Percentiles rank a stretch among this genome's conserved stretches.
Conservation (phyloP, 2,797 vertebrate genomes). For the Cottoperca gobio region DNA sequence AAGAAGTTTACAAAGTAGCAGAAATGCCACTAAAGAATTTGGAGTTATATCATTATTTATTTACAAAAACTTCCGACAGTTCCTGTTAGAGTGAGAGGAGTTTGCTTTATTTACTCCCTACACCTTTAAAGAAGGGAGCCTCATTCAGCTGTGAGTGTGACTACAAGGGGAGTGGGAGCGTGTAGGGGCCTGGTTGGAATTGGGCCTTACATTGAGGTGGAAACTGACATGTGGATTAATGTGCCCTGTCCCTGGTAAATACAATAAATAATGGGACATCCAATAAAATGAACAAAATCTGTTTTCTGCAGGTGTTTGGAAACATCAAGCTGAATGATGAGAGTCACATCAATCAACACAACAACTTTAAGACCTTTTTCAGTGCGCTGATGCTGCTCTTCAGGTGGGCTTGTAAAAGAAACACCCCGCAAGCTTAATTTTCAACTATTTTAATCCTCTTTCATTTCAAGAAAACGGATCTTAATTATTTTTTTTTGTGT, state of each 20-base stretch:
- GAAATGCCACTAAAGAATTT: too few species aligned
- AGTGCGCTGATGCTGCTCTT: slow-evolving; percentile 98
- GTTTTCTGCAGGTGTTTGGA: slow-evolving; percentile 91
- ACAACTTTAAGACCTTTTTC: slow-evolving; percentile 98
- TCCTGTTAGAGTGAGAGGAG: too few species aligned
- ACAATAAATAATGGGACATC: neutral
- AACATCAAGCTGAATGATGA: slow-evolving; percentile 98
- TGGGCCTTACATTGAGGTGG: neutral
- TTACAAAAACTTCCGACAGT: too few species aligned
- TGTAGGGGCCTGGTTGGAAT: too few species aligned
- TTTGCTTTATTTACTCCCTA: too few species aligned
- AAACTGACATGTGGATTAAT: neutral
- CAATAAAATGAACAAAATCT: neutral
- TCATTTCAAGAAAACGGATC: neutral
- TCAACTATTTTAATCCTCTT: neutral
- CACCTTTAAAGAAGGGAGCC: too few species aligned
- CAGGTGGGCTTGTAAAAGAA: slow-evolving; percentile 83
- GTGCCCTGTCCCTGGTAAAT: neutral
- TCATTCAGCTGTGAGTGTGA: too few species aligned
- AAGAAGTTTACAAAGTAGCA: too few species aligned
- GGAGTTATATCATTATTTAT: too few species aligned
- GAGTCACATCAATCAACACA: slow-evolving; percentile 98
- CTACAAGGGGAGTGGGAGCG: too few species aligned
- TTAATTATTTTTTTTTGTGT: slow-evolving; percentile 21
- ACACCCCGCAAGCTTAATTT: neutral